Percentiles rank a stretch among this genome's conserved stretches.
phyloP scores from a whole-genome alignment of 2,797 vertebrate genomes.

The Ctenosaura bakeri region DNA sequence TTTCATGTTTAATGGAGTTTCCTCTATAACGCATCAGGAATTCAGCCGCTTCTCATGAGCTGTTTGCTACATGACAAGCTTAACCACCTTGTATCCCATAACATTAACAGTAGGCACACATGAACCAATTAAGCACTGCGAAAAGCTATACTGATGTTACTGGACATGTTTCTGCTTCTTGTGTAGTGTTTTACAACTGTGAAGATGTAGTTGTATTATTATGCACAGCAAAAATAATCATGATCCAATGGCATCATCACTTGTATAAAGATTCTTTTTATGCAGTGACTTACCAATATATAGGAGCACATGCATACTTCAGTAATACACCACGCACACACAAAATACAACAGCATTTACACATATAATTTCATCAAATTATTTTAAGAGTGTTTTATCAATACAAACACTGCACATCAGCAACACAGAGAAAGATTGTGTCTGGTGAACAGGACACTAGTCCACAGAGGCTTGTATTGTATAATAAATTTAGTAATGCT shows the following conservation, averaged over 20 bases:
- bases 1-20: neutral
- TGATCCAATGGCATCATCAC: neutral
- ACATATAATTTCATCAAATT: neutral
- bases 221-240: neutral
- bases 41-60: neutral
- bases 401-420: neutral
- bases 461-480: neutral
- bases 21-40: neutral
- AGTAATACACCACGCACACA: neutral
- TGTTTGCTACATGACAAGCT: neutral
- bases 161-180: neutral
- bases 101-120: neutral
- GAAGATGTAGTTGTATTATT: neutral
- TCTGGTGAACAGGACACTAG: neutral
- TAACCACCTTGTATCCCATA: too few relatives aligned
- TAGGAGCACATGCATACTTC: neutral
- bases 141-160: neutral
- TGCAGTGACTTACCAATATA: neutral
- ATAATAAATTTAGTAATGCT: neutral
- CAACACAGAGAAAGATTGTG: neutral
- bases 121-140: neutral
- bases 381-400: neutral
- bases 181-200: neutral
- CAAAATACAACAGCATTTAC: neutral
- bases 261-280: neutral